phyloP scores from a whole-genome alignment of 2,113 vertebrate genomes.

The Takifugu bimaculatus region DNA sequence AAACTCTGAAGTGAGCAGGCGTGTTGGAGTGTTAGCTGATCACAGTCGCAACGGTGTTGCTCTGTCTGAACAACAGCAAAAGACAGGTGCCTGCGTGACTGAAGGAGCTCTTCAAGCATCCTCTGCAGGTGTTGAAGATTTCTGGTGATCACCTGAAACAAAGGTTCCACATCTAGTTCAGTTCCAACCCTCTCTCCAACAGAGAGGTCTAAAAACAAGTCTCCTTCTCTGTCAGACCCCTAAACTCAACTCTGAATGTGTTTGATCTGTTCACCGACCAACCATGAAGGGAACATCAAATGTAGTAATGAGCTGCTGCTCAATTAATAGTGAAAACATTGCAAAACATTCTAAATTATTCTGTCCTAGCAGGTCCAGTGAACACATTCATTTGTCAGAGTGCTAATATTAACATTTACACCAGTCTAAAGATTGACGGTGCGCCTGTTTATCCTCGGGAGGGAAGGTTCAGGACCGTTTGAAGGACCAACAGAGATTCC shows the following conservation, averaged over 20 bases:
- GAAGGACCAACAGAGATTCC: too few species aligned
- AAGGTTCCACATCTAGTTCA: neutral
- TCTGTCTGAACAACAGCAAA: neutral
- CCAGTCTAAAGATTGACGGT: too few species aligned
- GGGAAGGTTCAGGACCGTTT: too few species aligned
- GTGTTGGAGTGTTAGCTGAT: neutral
- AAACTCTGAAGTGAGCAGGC: constrained; percentile 2
- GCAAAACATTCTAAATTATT: too few species aligned
- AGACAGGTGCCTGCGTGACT: neutral
- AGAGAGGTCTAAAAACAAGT: neutral
- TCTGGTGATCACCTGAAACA: constrained; percentile 16
- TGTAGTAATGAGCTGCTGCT: too few species aligned
- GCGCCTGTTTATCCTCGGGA: too few species aligned
- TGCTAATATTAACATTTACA: too few species aligned
- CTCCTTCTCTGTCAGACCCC: too few species aligned
- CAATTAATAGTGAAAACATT: too few species aligned
- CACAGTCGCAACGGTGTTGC: neutral
- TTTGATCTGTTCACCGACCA: neutral
- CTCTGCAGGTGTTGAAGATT: constrained; percentile 4
- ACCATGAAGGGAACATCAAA: neutral
- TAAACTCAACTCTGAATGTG: neutral
- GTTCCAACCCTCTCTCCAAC: neutral
- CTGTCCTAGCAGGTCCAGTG: too few species aligned
- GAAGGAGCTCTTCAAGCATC: constrained; percentile 4
- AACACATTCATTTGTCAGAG: too few species aligned